Percentiles rank a stretch among this genome's conserved stretches.
Evolutionary conservation across 1,140 invertebrate genomes (phyloP).

Genomic region (Drepana arcuata): DNA sequence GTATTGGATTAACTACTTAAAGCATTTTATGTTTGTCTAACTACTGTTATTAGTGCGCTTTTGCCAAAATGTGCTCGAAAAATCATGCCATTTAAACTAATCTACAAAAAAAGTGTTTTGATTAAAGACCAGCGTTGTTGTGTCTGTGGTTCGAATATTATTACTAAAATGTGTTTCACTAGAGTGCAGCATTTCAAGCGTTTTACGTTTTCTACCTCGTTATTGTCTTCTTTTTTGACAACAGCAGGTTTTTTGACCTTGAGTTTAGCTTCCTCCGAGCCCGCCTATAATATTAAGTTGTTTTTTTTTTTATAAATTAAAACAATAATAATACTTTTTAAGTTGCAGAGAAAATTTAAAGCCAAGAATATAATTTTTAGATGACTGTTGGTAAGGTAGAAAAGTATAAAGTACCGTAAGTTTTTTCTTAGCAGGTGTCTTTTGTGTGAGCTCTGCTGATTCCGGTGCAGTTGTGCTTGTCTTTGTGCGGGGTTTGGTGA

Average conservation of each 20-base stretch:
- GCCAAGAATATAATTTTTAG: too few species aligned
- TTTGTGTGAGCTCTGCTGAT: slow-evolving; percentile 63
- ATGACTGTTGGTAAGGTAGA: too few species aligned
- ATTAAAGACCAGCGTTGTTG: too few species aligned
- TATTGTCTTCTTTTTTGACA: slow-evolving; percentile 46
- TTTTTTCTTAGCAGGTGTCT: slow-evolving; percentile 62
- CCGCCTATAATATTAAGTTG: slow-evolving; percentile 51
- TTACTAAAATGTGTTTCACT: too few species aligned
- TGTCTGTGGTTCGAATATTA: too few species aligned
- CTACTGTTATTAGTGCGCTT: slow-evolving; percentile 18
- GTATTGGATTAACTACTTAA: slow-evolving; percentile 32
- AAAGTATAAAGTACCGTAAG: slow-evolving; percentile 45
- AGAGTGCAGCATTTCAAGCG: slow-evolving; percentile 10
- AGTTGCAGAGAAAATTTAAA: too few species aligned
- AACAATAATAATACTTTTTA: slow-evolving; percentile 31
- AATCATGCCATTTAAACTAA: slow-evolving; percentile 2
- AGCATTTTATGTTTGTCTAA: slow-evolving; percentile 26
- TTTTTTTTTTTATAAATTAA: too few species aligned
- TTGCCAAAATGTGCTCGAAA: slow-evolving; percentile 1
- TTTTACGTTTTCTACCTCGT: slow-evolving; percentile 38
- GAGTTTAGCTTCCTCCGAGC: slow-evolving; percentile 51
- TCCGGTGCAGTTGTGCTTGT: slow-evolving; percentile 64
- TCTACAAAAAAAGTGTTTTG: slow-evolving; percentile 3
- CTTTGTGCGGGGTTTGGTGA: slow-evolving; percentile 58
- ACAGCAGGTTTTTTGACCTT: slow-evolving; percentile 65